These are phyloP conservation scores for Phorcus lineatus DNA, from an alignment of 2,888 invertebrate genomes.

Conservation along the genomic window DNA sequence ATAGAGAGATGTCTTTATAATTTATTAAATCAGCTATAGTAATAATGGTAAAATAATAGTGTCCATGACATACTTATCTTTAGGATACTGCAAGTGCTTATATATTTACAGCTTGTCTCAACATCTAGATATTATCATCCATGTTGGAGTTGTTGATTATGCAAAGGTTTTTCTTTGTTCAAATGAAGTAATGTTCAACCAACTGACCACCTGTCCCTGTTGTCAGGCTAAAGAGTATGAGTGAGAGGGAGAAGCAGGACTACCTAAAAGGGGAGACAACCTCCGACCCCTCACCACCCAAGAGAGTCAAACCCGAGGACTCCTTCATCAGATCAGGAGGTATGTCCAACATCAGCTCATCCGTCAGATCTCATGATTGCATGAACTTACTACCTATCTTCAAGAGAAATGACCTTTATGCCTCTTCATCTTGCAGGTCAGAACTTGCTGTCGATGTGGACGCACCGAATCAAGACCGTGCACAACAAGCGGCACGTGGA, in stretches of 20 bases:
- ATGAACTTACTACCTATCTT: no score
- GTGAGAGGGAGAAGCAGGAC: slow-evolving; percentile 70
- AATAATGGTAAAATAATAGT: no score
- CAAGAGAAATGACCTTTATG: not conserved
- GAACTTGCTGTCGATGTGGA: slow-evolving; percentile 82
- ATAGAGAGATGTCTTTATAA: no score
- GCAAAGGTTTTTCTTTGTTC: no score
- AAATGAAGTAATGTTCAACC: no score
- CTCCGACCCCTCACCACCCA: slow-evolving; percentile 63
- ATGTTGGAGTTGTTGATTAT: no score
- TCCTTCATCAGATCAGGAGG: slow-evolving; percentile 59
- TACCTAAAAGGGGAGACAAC: slow-evolving; percentile 54
- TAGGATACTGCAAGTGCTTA: no score
- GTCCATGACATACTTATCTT: no score
- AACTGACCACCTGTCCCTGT: not conserved
- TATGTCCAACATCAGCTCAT: slow-evolving; percentile 27
- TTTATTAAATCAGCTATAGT: no score
- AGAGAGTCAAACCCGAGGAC: slow-evolving; percentile 66
- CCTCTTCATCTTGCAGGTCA: slow-evolving; percentile 48
- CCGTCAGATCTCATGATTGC: no score
- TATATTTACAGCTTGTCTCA: no score
- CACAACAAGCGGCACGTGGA: slow-evolving; percentile 79
- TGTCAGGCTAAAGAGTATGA: slow-evolving; percentile 66
- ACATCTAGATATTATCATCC: no score
- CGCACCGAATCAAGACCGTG: slow-evolving; percentile 77